These are phyloP conservation scores for Chaetoderma sp. DNA, from an alignment of 2,888 invertebrate genomes.

Conservation along the genomic window DNA sequence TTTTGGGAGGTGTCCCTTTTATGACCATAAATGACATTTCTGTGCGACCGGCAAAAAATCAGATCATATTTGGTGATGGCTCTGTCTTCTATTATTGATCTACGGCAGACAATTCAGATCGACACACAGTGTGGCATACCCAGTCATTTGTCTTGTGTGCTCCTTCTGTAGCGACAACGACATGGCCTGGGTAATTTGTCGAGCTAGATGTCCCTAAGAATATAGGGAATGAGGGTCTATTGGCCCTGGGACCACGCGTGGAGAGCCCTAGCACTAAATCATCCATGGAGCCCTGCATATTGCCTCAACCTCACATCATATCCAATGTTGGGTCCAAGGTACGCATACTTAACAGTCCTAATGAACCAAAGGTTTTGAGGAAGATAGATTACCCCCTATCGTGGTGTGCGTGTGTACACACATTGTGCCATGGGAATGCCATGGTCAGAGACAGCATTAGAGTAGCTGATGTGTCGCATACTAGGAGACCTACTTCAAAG, in stretches of 20 bases:
- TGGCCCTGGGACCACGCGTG: constrained; percentile 13
- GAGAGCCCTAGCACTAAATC: background rate
- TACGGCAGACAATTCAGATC: background rate
- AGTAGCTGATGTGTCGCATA: no score
- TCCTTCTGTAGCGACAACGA: constrained; percentile 13
- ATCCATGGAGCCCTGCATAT: no score
- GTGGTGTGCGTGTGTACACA: no score
- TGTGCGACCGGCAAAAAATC: constrained; percentile 31
- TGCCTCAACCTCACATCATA: no score
- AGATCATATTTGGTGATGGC: constrained; percentile 23
- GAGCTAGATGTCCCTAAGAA: constrained; percentile 30
- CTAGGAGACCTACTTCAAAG: no score
- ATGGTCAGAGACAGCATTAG: no score
- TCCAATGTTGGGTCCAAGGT: no score
- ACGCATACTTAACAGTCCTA: no score
- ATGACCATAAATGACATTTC: constrained; percentile 40
- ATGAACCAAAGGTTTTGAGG: no score
- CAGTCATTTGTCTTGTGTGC: constrained; percentile 19
- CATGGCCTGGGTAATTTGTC: constrained; percentile 34
- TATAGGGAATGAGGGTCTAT: constrained; percentile 5
- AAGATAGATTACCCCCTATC: no score
- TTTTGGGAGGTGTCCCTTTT: constrained; percentile 38
- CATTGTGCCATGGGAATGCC: no score
- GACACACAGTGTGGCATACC: constrained; percentile 15
- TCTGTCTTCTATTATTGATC: constrained; percentile 5